A percentile compares a stretch with the other conserved stretches of the same genome.
phyloP scores from a whole-genome alignment of 2,113 vertebrate species.

The Eira barbara region DNA sequence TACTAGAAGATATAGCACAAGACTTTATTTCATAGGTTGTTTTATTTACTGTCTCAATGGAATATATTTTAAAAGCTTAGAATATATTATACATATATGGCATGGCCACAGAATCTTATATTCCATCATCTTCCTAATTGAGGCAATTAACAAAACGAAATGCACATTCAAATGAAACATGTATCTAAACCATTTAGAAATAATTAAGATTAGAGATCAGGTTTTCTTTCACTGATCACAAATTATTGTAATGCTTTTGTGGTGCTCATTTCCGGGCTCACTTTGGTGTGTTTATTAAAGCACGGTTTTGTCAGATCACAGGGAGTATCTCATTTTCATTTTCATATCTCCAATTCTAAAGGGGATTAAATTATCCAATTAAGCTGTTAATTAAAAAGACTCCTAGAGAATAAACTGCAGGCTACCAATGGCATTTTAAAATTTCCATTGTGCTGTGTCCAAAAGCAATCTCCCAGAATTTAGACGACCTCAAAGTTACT shows the following conservation, averaged over 20 bases:
- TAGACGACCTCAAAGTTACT: conserved; percentile 43
- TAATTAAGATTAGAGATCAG: conserved; percentile 76
- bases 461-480: conserved; percentile 64
- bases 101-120: conserved; percentile 46
- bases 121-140: conserved; percentile 61
- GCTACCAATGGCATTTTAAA: conserved; percentile 68
- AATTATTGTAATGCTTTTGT: conserved; percentile 73
- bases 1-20: background rate
- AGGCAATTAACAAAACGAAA: conserved; percentile 70
- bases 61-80: conserved; percentile 51
- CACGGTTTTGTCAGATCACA: conserved; percentile 67
- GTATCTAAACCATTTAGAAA: conserved; percentile 67
- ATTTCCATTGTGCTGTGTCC: conserved; percentile 48
- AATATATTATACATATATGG: conserved; percentile 38
- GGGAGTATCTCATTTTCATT: conserved; percentile 76
- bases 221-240: conserved; percentile 79
- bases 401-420: conserved; percentile 73
- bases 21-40: conserved; percentile 39
- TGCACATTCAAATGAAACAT: conserved; percentile 65
- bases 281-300: conserved; percentile 82
- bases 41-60: conserved; percentile 37
- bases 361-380: conserved; percentile 83
- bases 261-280: conserved; percentile 53
- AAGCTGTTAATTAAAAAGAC: conserved; percentile 76
- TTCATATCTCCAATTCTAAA: conserved; percentile 79